Base-by-base conservation (phyloP, 2,797 vertebrate genomes). In the Helostoma temminkii region DNA sequence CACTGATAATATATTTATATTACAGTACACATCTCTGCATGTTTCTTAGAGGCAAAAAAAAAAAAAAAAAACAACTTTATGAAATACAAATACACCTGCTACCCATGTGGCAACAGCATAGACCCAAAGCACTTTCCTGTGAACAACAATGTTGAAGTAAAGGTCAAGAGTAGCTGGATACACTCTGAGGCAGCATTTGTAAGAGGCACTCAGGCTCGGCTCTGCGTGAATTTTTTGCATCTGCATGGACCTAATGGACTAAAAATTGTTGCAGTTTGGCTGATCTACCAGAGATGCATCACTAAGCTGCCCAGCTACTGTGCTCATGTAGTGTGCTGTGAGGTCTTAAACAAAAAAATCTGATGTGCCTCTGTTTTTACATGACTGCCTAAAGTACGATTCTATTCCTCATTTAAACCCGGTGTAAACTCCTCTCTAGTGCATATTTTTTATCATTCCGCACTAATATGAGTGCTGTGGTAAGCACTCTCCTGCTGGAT, bases 401-500 rank as follows among this genome's bases (percentile, higher is more conserved):
- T 36, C 8, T 45, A 48, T 80, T 53, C 46, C 58, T 72, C 9
- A 58, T 75, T 73, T 74, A 79, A 61, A 76, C 48, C n/a, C 21
- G 8, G 19, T 30, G 41, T 71, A 64, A 63, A 37, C 61, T 58
- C 42, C 43, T 26, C 41, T 67, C 46, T 30, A 11, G 3, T 43
- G 19, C 55, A 28, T 60, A 43, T 68, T 57, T 49, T 19, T 21
- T 53, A 26, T 49, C 19, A 43, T 52, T 18, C 41, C 58, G 32
- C 46, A 47, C 39, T 19, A 39, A 73, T 34, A 7, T 22, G 50
- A 70, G 52, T 65, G 63, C 75, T 74, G 39, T 12, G 14, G 53
- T 79, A 80, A 79, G 83, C 87, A 78, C 47, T 77, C 69, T 69
- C 30, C 70, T 42, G 28, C 70, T 72, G 52, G 57, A 68, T 60